Conservation (phyloP, 2,113 vertebrate genomes). For the Peromyscus maniculatus region DNA sequence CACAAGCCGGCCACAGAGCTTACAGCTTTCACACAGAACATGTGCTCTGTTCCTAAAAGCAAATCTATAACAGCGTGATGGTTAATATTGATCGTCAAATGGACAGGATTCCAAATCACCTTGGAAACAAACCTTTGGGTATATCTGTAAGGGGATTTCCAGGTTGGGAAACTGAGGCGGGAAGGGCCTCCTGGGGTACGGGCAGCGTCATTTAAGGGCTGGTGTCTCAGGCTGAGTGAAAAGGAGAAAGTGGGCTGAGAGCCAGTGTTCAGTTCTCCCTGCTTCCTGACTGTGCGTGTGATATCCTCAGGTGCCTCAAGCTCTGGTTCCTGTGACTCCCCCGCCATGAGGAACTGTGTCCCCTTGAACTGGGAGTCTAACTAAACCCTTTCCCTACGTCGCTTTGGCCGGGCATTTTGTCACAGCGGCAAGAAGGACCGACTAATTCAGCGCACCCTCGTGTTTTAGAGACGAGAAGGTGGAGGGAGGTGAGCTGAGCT, state of each 20-base stretch:
- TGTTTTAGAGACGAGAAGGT: not conserved
- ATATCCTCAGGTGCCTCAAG: no score
- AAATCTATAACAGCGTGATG: not conserved
- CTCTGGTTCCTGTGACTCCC: not conserved
- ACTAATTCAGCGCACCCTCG: not conserved
- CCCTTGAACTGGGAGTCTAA: not conserved
- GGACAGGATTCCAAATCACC: not conserved
- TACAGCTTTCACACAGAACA: not conserved
- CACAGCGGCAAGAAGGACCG: not conserved
- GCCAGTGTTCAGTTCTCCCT: not conserved
- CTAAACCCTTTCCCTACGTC: not conserved
- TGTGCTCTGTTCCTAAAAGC: not conserved
- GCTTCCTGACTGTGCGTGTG: not conserved
- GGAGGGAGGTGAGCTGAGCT: not conserved
- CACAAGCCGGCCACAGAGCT: rapidly evolving
- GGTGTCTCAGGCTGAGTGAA: not conserved
- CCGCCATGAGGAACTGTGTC: not conserved
- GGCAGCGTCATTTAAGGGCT: not conserved
- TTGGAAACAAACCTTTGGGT: not conserved
- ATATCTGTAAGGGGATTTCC: not conserved
- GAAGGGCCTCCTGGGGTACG: not conserved
- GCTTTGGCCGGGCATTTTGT: not conserved
- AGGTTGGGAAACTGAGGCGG: not conserved
- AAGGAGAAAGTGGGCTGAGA: not conserved
- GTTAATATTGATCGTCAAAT: not conserved